Evolutionary conservation across 2,888 invertebrate genomes (phyloP).

Genomic region (Dichetophora obliterata): DNA sequence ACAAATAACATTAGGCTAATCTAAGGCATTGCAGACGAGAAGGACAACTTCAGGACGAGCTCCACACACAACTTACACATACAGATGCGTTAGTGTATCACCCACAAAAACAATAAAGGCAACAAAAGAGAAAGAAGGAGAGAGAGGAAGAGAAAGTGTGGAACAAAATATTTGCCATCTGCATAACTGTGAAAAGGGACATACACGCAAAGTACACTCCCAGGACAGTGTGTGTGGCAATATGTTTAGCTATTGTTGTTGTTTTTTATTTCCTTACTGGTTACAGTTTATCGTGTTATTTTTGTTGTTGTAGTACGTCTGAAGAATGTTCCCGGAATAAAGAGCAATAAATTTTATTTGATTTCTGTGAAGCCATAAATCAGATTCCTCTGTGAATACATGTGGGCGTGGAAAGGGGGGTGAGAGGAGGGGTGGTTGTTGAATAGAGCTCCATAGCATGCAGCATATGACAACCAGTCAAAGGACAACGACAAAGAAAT

Average conservation of each 20-base stretch:
- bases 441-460: too few species aligned
- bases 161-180: background rate
- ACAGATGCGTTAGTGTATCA: too few species aligned
- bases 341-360: conserved; percentile 62
- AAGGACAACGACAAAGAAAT: background rate
- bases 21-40: too few species aligned
- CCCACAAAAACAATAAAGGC: background rate
- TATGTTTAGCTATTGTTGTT: conserved; percentile 23
- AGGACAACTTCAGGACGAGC: too few species aligned
- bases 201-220: background rate
- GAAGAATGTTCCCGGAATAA: conserved; percentile 32
- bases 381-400: conserved; percentile 50
- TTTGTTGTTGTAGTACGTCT: conserved; percentile 34
- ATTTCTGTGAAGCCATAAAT: conserved; percentile 59
- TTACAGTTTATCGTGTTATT: conserved; percentile 36
- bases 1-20: too few species aligned
- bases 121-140: background rate
- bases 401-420: background rate
- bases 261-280: conserved; percentile 22
- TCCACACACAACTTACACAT: too few species aligned
- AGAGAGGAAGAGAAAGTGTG: conserved; percentile 5
- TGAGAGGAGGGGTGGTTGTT: background rate
- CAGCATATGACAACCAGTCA: background rate
- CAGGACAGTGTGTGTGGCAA: conserved; percentile 23
- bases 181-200: background rate